These are phyloP conservation scores for Echeneis naucrates DNA, from an alignment of 2,797 vertebrate species.

Conservation along the genomic window DNA sequence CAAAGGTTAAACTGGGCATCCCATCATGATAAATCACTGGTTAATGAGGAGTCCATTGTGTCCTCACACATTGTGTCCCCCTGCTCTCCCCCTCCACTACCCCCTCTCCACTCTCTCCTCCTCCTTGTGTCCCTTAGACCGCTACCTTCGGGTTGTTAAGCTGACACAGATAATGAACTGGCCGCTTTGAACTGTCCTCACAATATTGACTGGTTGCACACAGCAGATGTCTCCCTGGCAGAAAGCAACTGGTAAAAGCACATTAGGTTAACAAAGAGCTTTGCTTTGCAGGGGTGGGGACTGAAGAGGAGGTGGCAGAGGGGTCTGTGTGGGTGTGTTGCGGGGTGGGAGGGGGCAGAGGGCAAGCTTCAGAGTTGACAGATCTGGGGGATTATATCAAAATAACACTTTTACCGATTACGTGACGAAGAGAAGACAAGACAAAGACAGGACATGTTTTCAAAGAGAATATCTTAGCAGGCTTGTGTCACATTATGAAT, in stretches of 20 bases:
- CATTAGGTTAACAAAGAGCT: slow-evolving; percentile 88
- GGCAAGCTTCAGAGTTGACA: slow-evolving; percentile 79
- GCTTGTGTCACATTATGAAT: slow-evolving; percentile 25
- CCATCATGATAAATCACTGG: slow-evolving; percentile 99
- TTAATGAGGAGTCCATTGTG: slow-evolving; percentile 97
- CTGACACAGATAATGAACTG: slow-evolving; percentile 96
- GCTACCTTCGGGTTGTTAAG: slow-evolving; percentile 97
- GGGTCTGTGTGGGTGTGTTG: slow-evolving; percentile 76
- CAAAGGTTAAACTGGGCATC: slow-evolving; percentile 97
- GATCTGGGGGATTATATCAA: slow-evolving; percentile 79
- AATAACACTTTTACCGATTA: slow-evolving; percentile 76
- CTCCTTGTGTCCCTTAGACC: slow-evolving; percentile 91
- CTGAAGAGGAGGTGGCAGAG: slow-evolving; percentile 72
- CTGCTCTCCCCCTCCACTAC: slow-evolving; percentile 54
- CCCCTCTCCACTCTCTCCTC: slow-evolving; percentile 76
- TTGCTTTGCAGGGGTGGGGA: slow-evolving; percentile 79
- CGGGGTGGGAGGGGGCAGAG: slow-evolving; percentile 49
- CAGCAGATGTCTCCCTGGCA: slow-evolving; percentile 96
- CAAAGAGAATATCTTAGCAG: slow-evolving; percentile 49
- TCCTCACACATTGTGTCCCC: slow-evolving; percentile 81
- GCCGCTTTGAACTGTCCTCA: slow-evolving; percentile 94
- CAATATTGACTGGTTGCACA: slow-evolving; percentile 97
- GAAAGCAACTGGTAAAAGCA: slow-evolving; percentile 89
- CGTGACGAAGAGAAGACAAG: slow-evolving; percentile 56
- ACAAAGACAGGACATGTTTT: slow-evolving; percentile 50